These are phyloP conservation scores for Zaprionus capensis DNA, from an alignment of 1,140 invertebrate species.

Conservation along the genomic window DNA sequence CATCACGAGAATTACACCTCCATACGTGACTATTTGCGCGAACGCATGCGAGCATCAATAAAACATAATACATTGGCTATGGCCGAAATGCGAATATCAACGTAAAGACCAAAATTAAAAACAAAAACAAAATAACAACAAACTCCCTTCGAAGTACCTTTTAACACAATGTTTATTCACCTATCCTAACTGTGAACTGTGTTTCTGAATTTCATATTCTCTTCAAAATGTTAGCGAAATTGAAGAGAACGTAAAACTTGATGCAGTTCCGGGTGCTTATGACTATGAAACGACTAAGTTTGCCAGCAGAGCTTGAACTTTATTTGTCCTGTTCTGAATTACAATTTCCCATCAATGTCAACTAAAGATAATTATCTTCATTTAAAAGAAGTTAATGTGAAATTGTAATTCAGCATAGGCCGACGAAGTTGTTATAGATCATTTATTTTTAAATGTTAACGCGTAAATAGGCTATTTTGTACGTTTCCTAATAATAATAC, in stretches of 20 bases:
- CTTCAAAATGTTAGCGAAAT: background rate
- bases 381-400: background rate
- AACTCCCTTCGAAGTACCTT: conserved; percentile 70
- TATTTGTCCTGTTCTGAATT: background rate
- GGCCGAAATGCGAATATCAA: conserved; percentile 51
- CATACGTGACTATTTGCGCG: conserved; percentile 81
- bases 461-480: conserved; percentile 45
- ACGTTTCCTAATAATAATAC: conserved; percentile 33
- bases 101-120: conserved; percentile 52
- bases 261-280: background rate
- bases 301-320: conserved; percentile 28
- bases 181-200: background rate
- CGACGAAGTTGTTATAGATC: background rate
- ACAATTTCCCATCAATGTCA: background rate
- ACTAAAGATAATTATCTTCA: background rate
- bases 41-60: conserved; percentile 64
- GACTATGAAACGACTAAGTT: conserved; percentile 11
- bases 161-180: conserved; percentile 68
- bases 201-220: background rate
- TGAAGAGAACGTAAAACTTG: background rate
- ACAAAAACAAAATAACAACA: conserved; percentile 8
- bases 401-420: background rate
- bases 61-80: conserved; percentile 50
- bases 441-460: conserved; percentile 18
- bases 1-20: conserved; percentile 79